phyloP scores from a whole-genome alignment of 2,797 vertebrate genomes.

The Labeo calbasu region DNA sequence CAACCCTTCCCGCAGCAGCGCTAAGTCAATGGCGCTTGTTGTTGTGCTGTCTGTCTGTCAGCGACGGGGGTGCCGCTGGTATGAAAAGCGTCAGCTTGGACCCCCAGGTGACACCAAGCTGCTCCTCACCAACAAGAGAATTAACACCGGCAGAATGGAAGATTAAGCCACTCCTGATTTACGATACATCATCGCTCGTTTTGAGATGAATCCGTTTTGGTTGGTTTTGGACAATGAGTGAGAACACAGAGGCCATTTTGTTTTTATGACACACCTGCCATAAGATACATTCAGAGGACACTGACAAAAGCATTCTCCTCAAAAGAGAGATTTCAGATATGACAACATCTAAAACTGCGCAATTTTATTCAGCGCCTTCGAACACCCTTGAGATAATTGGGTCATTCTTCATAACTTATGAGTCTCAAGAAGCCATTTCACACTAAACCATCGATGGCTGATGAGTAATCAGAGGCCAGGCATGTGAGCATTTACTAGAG shows the following conservation, averaged over 20 bases:
- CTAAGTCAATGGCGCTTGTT: constrained; percentile 65
- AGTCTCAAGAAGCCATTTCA: constrained; percentile 54
- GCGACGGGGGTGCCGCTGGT: constrained; percentile 63
- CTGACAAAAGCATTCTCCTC: not conserved
- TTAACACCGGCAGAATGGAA: constrained; percentile 69
- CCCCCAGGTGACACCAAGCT: constrained; percentile 72
- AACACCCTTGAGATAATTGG: constrained; percentile 59
- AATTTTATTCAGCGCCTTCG: constrained; percentile 39
- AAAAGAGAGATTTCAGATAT: not conserved
- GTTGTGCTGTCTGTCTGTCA: constrained; percentile 74
- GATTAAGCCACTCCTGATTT: constrained; percentile 51
- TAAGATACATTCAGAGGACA: not conserved
- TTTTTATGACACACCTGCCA: constrained; percentile 7
- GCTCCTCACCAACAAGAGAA: constrained; percentile 73
- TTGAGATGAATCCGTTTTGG: constrained; percentile 41
- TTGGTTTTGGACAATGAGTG: constrained; percentile 23
- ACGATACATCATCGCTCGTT: constrained; percentile 31
- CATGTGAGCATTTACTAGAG: constrained; percentile 40
- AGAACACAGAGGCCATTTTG: constrained; percentile 25
- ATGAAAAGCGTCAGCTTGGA: constrained; percentile 71
- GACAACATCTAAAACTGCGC: not conserved
- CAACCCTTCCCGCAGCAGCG: constrained; percentile 66
- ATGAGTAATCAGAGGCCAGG: constrained; percentile 58
- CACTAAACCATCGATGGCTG: constrained; percentile 47
- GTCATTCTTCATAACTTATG: constrained; percentile 43